A percentile compares a stretch with the other conserved stretches of the same genome.
phyloP scores from a whole-genome alignment of 2,797 vertebrate species.

The Manis crassicaudata region DNA sequence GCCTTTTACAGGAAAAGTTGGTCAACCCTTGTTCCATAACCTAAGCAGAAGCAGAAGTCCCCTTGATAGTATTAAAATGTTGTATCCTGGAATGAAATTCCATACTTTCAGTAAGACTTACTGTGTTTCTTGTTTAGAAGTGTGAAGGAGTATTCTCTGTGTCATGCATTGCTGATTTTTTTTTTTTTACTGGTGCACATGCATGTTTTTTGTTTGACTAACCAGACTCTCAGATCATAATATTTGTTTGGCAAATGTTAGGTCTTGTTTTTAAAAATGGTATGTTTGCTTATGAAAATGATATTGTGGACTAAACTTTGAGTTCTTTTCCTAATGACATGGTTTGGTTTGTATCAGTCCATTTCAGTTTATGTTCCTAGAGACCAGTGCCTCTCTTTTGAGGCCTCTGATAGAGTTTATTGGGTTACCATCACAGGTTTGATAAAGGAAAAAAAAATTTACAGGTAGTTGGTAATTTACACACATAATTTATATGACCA shows the following conservation, averaged over 20 bases:
- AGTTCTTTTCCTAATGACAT: constrained; percentile 29
- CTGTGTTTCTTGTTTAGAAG: background rate
- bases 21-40: background rate
- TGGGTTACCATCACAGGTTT: background rate
- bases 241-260: constrained; percentile 49
- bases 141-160: background rate
- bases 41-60: background rate
- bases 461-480: background rate
- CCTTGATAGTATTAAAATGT: background rate
- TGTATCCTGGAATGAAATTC: constrained; percentile 23
- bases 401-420: background rate
- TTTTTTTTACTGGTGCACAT: background rate
- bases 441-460: background rate
- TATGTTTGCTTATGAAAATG: constrained; percentile 26
- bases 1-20: constrained; percentile 33
- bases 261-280: constrained; percentile 6
- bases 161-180: background rate
- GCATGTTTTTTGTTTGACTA: constrained; percentile 8
- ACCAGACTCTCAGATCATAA: background rate
- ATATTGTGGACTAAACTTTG: background rate
- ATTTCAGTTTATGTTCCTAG: background rate
- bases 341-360: background rate
- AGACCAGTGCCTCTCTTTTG: background rate
- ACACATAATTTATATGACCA: background rate
- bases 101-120: background rate